Conservation (phyloP, 2,113 vertebrate genomes). For the Limanda limanda region DNA sequence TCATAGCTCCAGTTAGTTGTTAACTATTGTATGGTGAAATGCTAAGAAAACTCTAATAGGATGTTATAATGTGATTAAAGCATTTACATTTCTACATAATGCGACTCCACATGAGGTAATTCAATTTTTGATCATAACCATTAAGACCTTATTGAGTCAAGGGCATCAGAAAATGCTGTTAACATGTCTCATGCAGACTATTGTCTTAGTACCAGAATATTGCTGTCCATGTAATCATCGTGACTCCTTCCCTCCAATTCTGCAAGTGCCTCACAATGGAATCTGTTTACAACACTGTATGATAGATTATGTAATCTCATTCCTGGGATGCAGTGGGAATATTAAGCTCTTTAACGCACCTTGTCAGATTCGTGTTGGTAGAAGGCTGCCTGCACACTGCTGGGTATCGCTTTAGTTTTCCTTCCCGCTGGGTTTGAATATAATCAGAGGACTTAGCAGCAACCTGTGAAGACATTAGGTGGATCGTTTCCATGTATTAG, state of each 20-base stretch:
- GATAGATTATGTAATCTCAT: constrained; percentile 45
- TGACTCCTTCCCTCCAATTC: constrained; percentile 33
- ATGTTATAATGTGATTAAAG: too few species aligned
- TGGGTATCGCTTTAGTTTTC: neutral
- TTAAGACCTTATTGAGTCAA: too few species aligned
- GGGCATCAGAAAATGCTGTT: too few species aligned
- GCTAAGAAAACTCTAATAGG: too few species aligned
- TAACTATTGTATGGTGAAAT: too few species aligned
- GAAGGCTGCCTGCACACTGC: constrained; percentile 6
- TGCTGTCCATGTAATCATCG: too few species aligned
- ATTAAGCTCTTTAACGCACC: constrained; percentile 42
- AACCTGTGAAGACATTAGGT: constrained; percentile 14
- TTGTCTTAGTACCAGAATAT: too few species aligned
- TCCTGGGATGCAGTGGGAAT: constrained; percentile 37
- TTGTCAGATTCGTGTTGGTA: constrained; percentile 30
- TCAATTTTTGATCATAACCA: too few species aligned
- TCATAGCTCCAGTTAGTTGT: too few species aligned
- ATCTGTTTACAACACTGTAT: constrained; percentile 40
- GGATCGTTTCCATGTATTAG: constrained; percentile 21
- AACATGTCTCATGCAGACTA: too few species aligned
- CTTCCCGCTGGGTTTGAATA: constrained; percentile 14
- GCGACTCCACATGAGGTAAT: too few species aligned
- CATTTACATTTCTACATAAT: too few species aligned
- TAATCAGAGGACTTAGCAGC: constrained; percentile 16
- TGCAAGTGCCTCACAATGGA: constrained; percentile 16